These are phyloP conservation scores for Petromus typicus DNA, from an alignment of 2,113 vertebrate species.

Conservation along the genomic window DNA sequence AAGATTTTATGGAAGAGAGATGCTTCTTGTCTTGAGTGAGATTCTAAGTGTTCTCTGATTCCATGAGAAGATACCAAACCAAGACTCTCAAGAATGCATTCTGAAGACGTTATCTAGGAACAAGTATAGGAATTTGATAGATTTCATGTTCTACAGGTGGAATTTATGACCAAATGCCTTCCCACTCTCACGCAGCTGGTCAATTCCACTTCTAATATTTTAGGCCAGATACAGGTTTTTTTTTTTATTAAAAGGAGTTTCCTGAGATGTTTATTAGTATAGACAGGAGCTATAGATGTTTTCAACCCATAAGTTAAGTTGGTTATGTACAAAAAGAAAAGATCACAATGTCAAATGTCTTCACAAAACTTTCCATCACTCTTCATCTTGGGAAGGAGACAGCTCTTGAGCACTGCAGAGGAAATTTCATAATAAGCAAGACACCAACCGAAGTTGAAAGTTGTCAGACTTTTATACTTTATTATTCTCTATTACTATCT, in stretches of 20 bases:
- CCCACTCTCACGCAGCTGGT: background rate
- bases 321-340: background rate
- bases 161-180: slow-evolving; percentile 32
- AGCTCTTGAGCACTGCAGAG: background rate
- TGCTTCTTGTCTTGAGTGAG: background rate
- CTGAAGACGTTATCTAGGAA: background rate
- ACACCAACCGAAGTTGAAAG: slow-evolving; percentile 20
- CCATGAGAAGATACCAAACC: slow-evolving; percentile 29
- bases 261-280: background rate
- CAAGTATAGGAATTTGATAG: background rate
- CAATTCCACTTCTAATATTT: background rate
- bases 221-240: background rate
- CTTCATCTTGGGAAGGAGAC: background rate
- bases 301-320: slow-evolving; percentile 3
- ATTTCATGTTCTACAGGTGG: background rate
- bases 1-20: background rate
- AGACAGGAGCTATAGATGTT: slow-evolving; percentile 10
- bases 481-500: slow-evolving; percentile 61
- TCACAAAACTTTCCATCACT: background rate
- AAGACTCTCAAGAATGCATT: background rate
- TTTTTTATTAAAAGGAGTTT: background rate
- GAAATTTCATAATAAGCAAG: background rate
- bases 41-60: slow-evolving; percentile 38
- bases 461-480: slow-evolving; percentile 71
- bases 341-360: background rate